Evolutionary conservation across 1,140 invertebrate species (phyloP).

Genomic region (Marisa cornuarietis): DNA sequence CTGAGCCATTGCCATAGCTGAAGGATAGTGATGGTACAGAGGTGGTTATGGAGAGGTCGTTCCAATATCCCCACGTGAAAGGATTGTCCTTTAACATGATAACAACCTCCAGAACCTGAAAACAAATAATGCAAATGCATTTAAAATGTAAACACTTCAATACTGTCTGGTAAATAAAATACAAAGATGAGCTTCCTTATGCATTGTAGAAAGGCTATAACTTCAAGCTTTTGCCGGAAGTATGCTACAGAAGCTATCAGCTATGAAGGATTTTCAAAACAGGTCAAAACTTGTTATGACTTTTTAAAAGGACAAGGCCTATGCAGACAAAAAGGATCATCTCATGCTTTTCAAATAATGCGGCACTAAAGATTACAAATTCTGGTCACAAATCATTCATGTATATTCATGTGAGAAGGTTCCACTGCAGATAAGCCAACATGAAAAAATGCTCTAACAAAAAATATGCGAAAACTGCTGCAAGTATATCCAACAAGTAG

Average conservation of each 20-base stretch:
- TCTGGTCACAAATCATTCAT: too few relatives aligned
- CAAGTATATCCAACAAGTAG: too few relatives aligned
- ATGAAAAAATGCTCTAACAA: too few relatives aligned
- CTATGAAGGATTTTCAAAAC: not conserved
- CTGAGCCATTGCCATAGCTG: constrained; percentile 36
- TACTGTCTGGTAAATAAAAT: not conserved
- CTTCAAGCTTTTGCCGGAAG: constrained; percentile 24
- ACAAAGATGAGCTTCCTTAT: not conserved
- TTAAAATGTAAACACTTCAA: not conserved
- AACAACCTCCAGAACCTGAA: constrained; percentile 17
- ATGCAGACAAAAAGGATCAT: too few relatives aligned
- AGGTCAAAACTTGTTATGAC: too few relatives aligned
- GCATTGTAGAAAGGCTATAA: constrained; percentile 38
- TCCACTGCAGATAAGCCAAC: too few relatives aligned
- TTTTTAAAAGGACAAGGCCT: too few relatives aligned
- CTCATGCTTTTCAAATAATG: too few relatives aligned
- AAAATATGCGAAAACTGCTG: too few relatives aligned
- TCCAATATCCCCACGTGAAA: constrained; percentile 45
- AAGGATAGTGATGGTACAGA: constrained; percentile 43
- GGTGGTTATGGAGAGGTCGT: constrained; percentile 28
- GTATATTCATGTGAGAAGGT: too few relatives aligned
- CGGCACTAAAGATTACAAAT: too few relatives aligned
- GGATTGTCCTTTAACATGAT: constrained; percentile 38
- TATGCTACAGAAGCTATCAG: constrained; percentile 16
- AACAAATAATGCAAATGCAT: not conserved